These are phyloP conservation scores for Poeciliopsis retropinna DNA, from an alignment of 2,113 vertebrate species.

Conservation along the genomic window DNA sequence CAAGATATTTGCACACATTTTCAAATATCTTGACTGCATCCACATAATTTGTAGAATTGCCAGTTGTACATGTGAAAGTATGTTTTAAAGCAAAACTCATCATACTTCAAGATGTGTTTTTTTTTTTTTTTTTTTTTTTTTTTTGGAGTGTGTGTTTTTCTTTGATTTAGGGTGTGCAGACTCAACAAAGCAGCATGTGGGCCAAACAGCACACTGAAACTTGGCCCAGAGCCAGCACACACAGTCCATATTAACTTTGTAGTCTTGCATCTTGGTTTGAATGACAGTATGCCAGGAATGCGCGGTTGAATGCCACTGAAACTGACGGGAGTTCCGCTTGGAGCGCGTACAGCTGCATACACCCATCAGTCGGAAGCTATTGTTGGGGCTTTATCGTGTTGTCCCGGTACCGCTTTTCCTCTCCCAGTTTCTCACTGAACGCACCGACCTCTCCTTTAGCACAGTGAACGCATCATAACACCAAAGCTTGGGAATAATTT, in stretches of 20 bases:
- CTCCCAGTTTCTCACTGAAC: conserved; percentile 5
- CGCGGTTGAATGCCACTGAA: conserved; percentile 47
- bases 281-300: conserved; percentile 73
- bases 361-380: conserved; percentile 52
- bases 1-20: background rate
- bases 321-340: conserved; percentile 47
- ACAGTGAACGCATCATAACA: background rate
- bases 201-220: conserved; percentile 71
- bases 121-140: background rate
- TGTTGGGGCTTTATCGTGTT: conserved; percentile 48
- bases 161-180: background rate
- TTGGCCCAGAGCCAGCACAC: conserved; percentile 62
- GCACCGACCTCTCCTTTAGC: conserved; percentile 14
- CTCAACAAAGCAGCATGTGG: conserved; percentile 30
- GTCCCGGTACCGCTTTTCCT: conserved; percentile 4
- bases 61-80: background rate
- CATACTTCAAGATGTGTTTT: background rate
- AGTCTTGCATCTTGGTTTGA: conserved; percentile 59
- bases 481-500: background rate
- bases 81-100: background rate
- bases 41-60: background rate
- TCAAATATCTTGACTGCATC: background rate
- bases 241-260: conserved; percentile 51
- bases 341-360: conserved; percentile 48
- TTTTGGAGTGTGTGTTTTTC: background rate